Conservation (phyloP, 2,113 vertebrate genomes). For the Nothobranchius furzeri region DNA sequence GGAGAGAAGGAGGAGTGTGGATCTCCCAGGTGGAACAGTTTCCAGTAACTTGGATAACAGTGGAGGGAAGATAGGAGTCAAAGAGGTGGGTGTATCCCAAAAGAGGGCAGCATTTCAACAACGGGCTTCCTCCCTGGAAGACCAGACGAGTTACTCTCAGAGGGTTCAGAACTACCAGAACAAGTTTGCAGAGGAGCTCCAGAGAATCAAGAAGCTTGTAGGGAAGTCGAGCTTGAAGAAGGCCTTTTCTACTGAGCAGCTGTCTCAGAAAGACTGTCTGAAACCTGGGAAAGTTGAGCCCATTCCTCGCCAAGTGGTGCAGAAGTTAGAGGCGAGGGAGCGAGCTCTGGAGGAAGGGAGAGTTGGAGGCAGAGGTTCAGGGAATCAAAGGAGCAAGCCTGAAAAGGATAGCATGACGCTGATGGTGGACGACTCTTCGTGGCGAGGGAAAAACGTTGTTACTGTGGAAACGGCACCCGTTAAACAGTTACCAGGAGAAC, state of each 20-base stretch:
- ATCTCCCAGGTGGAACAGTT: slow-evolving; percentile 65
- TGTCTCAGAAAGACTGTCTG: slow-evolving; percentile 63
- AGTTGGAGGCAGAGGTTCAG: slow-evolving; percentile 4
- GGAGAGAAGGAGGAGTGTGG: slow-evolving; percentile 83
- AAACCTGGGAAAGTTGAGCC: slow-evolving; percentile 46
- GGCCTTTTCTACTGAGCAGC: slow-evolving; percentile 78
- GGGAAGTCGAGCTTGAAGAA: slow-evolving; percentile 73
- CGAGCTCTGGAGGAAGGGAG: slow-evolving; percentile 38
- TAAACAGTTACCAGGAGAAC: slow-evolving; percentile 71
- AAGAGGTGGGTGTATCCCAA: slow-evolving; percentile 71
- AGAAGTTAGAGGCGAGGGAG: slow-evolving; percentile 67
- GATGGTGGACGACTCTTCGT: slow-evolving; percentile 17
- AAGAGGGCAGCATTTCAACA: slow-evolving; percentile 85
- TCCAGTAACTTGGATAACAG: slow-evolving; percentile 79
- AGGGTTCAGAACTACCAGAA: slow-evolving; percentile 85
- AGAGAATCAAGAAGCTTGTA: slow-evolving; percentile 88
- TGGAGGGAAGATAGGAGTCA: slow-evolving; percentile 51
- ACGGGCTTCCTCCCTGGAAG: slow-evolving; percentile 90
- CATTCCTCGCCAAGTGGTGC: slow-evolving; percentile 68
- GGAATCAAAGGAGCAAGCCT: slow-evolving; percentile 11
- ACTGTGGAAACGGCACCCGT: slow-evolving; percentile 68
- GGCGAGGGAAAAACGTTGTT: slow-evolving; percentile 41
- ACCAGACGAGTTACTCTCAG: slow-evolving; percentile 81
- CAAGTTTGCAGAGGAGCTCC: slow-evolving; percentile 90
- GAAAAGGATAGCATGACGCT: slow-evolving; percentile 22